Conservation (phyloP, 92 coral and sea anemone genomes). For the Epizoanthus stellaris region DNA sequence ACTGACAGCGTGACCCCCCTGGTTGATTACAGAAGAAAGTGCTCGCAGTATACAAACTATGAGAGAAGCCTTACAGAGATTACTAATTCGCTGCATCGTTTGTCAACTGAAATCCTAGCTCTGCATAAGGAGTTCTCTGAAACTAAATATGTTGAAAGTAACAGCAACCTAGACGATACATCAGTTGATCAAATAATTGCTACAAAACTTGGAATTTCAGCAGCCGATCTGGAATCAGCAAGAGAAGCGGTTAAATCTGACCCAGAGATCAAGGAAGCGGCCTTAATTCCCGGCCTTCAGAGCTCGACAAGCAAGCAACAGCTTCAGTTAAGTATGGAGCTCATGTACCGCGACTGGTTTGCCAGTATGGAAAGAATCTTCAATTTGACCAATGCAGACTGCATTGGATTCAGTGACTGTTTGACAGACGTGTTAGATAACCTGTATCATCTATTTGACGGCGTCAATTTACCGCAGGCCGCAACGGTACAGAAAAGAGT, state of each 20-base stretch:
- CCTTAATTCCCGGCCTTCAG: conserved; percentile 26
- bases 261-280: conserved; percentile 45
- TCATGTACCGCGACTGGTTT: conserved; percentile 70
- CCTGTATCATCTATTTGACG: conserved; percentile 65
- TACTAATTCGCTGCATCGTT: conserved; percentile 49
- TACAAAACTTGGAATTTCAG: conserved; percentile 48
- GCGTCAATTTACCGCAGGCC: conserved; percentile 60
- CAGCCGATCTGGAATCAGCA: conserved; percentile 41
- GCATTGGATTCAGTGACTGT: conserved; percentile 79
- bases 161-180: conserved; percentile 20
- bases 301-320: conserved; percentile 43
- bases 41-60: conserved; percentile 70
- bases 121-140: conserved; percentile 16
- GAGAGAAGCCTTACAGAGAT: conserved; percentile 62
- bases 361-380: conserved; percentile 78
- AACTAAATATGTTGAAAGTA: conserved; percentile 1
- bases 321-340: conserved; percentile 47
- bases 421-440: conserved; percentile 57
- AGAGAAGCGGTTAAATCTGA: conserved; percentile 29
- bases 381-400: conserved; percentile 54
- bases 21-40: conserved; percentile 59
- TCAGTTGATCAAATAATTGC: conserved; percentile 43
- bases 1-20: conserved; percentile 29
- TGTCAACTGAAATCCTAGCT: conserved; percentile 48
- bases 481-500: conserved; percentile 24